phyloP scores from a whole-genome alignment of 2,888 invertebrate genomes.

The Orthonevra nobilis region DNA sequence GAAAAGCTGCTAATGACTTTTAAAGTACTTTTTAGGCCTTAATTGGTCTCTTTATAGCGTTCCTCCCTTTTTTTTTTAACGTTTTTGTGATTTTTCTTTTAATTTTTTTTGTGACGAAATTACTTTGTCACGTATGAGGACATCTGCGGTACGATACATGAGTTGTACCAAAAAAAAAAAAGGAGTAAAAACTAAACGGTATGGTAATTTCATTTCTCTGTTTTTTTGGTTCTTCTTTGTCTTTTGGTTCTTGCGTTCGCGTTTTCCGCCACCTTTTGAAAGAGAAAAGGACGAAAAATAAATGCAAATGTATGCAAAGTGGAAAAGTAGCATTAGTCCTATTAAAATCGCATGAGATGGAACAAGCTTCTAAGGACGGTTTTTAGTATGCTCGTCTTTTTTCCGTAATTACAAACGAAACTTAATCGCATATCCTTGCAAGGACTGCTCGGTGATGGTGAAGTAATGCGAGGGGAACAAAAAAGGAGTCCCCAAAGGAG shows the following conservation, averaged over 20 bases:
- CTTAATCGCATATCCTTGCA: slow-evolving; percentile 36
- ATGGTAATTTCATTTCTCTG: slow-evolving; percentile 45
- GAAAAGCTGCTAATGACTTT: slow-evolving; percentile 78
- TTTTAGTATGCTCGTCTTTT: slow-evolving; percentile 2
- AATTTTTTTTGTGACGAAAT: slow-evolving; percentile 51
- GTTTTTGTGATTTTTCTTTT: slow-evolving; percentile 39
- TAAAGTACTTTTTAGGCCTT: slow-evolving; percentile 72
- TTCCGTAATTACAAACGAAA: slow-evolving; percentile 45
- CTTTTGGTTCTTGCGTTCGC: slow-evolving; percentile 48
- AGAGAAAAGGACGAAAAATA: slow-evolving; percentile 5
- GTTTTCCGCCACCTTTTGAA: slow-evolving; percentile 53
- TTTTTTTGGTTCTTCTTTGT: slow-evolving; percentile 19
- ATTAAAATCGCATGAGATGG: slow-evolving; percentile 48
- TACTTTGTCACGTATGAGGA: slow-evolving; percentile 63
- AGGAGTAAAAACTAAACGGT: slow-evolving; percentile 4
- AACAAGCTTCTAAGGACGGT: neutral
- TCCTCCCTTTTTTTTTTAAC: slow-evolving; percentile 31
- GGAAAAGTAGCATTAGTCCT: slow-evolving; percentile 59
- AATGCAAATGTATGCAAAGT: slow-evolving; percentile 59
- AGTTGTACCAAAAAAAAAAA: slow-evolving; percentile 17
- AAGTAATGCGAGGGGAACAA: slow-evolving; percentile 3
- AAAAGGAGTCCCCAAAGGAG: neutral
- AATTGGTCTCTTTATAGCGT: slow-evolving; percentile 63
- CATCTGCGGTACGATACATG: slow-evolving; percentile 60
- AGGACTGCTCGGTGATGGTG: slow-evolving; percentile 14